Conservation (phyloP, 2,113 vertebrate genomes). For the Thamnaconus septentrionalis region DNA sequence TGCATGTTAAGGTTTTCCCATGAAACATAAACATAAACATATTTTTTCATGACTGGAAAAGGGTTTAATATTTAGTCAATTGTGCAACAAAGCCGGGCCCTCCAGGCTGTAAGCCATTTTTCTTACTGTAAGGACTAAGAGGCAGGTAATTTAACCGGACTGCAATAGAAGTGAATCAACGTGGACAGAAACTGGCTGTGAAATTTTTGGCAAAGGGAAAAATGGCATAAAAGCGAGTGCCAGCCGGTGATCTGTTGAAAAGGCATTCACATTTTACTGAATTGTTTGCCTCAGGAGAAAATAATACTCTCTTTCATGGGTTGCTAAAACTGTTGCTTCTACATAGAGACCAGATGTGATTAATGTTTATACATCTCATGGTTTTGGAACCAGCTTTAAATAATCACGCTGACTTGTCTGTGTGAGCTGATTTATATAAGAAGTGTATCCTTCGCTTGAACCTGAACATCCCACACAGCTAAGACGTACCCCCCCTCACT, state of each 20-base stretch:
- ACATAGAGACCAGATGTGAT: slow-evolving; percentile 43
- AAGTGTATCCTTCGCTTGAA: not conserved
- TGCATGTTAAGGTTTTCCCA: no score
- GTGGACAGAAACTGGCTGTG: slow-evolving; percentile 51
- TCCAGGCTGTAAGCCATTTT: not conserved
- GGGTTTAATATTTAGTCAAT: no score
- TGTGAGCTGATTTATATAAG: slow-evolving; percentile 7
- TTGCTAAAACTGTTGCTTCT: slow-evolving; percentile 21
- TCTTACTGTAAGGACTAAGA: slow-evolving; percentile 1
- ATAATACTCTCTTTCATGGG: slow-evolving; percentile 36
- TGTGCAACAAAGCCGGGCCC: no score
- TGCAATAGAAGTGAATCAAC: slow-evolving; percentile 42
- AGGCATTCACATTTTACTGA: slow-evolving; percentile 61
- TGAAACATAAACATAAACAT: no score
- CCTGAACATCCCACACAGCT: slow-evolving; percentile 12
- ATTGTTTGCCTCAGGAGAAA: slow-evolving; percentile 56
- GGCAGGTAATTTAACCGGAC: not conserved
- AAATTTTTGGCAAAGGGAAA: slow-evolving; percentile 56
- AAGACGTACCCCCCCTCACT: slow-evolving; percentile 3
- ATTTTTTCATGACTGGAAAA: no score
- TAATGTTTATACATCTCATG: slow-evolving; percentile 25
- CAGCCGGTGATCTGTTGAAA: slow-evolving; percentile 64
- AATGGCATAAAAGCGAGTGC: slow-evolving; percentile 48
- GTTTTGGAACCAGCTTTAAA: slow-evolving; percentile 23
- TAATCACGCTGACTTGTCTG: not conserved